These are phyloP conservation scores for Apteryx mantelli DNA, from an alignment of 2,113 vertebrate species.

Conservation along the genomic window DNA sequence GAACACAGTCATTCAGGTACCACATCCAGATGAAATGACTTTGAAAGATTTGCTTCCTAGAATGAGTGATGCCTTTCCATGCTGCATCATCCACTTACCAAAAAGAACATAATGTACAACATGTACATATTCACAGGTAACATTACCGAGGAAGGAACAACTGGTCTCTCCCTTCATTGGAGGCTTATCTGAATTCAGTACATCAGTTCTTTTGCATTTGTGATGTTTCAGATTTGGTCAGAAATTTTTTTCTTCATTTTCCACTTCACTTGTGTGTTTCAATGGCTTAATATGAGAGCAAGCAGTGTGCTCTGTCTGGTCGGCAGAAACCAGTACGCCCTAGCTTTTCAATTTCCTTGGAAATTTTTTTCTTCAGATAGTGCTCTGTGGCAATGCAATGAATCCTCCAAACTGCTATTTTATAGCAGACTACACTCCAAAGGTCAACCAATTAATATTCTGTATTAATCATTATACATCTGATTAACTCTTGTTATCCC, in stretches of 20 bases:
- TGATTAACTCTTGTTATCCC: slow-evolving; percentile 30
- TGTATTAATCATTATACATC: slow-evolving; percentile 36
- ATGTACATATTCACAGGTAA: slow-evolving; percentile 20
- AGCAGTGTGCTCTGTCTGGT: slow-evolving; percentile 34
- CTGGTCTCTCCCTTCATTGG: slow-evolving; percentile 42
- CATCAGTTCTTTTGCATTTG: slow-evolving; percentile 32
- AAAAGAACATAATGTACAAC: slow-evolving; percentile 56
- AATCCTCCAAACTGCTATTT: slow-evolving; percentile 4
- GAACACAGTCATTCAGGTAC: background rate
- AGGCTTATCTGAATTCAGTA: slow-evolving; percentile 67
- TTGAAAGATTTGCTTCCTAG: background rate
- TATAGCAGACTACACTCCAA: background rate
- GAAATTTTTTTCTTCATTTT: slow-evolving; percentile 14
- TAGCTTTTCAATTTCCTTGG: slow-evolving; percentile 36
- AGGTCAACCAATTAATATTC: slow-evolving; percentile 45
- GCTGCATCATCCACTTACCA: slow-evolving; percentile 24
- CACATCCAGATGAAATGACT: slow-evolving; percentile 38
- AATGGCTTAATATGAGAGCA: background rate
- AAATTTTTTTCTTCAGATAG: background rate
- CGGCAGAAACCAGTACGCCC: slow-evolving; percentile 24
- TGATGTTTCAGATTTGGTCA: background rate
- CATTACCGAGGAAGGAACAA: slow-evolving; percentile 66
- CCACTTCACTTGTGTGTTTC: slow-evolving; percentile 39
- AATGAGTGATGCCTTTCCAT: slow-evolving; percentile 40
- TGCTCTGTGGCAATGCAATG: background rate